These are phyloP conservation scores for Cardiocondyla obscurior DNA, from an alignment of 1,140 invertebrate genomes.

Conservation along the genomic window DNA sequence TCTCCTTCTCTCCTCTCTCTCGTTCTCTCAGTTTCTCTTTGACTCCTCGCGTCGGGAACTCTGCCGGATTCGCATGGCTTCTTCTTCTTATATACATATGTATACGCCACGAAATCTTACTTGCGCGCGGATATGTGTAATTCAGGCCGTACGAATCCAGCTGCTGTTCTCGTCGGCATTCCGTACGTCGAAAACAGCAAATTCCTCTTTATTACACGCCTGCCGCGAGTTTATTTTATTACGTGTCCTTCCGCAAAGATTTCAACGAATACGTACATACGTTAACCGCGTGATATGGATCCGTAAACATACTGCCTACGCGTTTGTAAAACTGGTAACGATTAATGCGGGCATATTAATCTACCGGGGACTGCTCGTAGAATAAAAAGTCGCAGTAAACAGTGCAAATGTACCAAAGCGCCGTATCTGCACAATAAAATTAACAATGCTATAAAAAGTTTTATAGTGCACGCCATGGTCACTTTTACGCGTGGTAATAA, in stretches of 20 bases:
- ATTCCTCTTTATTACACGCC: neutral
- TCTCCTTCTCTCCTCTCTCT: neutral
- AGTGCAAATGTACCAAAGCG: neutral
- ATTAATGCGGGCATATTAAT: neutral
- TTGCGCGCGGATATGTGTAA: neutral
- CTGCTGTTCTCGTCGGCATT: neutral
- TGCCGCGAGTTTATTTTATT: constrained; percentile 14
- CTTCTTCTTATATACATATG: neutral
- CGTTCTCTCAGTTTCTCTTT: neutral
- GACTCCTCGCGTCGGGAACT: neutral
- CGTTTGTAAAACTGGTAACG: constrained; percentile 3
- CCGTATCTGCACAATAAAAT: constrained; percentile 6
- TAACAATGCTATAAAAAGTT: constrained; percentile 9
- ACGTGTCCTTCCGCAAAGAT: neutral
- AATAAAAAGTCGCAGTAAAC: constrained; percentile 4
- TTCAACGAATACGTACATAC: neutral
- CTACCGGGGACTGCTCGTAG: neutral
- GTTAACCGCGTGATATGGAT: constrained; percentile 47
- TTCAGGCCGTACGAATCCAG: constrained; percentile 41
- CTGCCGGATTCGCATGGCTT: neutral
- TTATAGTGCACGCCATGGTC: neutral
- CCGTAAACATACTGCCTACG: neutral
- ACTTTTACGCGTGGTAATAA: neutral
- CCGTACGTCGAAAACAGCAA: neutral
- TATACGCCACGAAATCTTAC: neutral